Percentiles rank a stretch among this genome's conserved stretches.
These are phyloP conservation scores for Nyctibius grandis DNA, from an alignment of 2,797 vertebrate genomes.

Conservation along the genomic window DNA sequence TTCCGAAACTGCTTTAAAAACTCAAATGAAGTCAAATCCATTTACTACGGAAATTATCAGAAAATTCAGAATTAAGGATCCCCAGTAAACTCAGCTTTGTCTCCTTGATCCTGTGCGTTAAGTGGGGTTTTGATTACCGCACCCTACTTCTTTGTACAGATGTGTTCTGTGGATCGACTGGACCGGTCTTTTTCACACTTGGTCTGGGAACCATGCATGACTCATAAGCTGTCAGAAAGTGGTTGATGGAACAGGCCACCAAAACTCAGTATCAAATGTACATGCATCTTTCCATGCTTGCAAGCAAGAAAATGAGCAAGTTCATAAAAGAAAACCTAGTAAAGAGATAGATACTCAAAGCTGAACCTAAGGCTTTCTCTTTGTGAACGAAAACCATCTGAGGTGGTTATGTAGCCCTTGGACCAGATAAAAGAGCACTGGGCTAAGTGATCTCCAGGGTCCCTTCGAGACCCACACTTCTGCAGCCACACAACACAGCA, in stretches of 20 bases:
- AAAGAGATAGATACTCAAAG: background rate
- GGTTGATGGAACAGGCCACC: background rate
- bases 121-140: background rate
- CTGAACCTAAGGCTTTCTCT: background rate
- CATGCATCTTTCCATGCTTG: background rate
- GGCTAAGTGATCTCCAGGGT: background rate
- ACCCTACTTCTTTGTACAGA: background rate
- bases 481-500: background rate
- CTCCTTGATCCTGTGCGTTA: background rate
- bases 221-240: background rate
- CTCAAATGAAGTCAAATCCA: background rate
- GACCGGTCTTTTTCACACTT: background rate
- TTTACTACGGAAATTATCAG: background rate
- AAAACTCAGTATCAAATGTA: background rate
- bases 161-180: background rate
- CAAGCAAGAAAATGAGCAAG: background rate
- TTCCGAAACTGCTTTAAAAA: constrained; percentile 2
- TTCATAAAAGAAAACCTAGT: background rate
- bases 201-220: background rate
- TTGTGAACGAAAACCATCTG: background rate
- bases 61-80: background rate
- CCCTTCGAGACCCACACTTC: background rate
- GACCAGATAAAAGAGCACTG: background rate
- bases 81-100: background rate
- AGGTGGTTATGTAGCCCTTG: background rate